phyloP scores from a whole-genome alignment of 1,140 invertebrate genomes.

The Drosophila albomicans region DNA sequence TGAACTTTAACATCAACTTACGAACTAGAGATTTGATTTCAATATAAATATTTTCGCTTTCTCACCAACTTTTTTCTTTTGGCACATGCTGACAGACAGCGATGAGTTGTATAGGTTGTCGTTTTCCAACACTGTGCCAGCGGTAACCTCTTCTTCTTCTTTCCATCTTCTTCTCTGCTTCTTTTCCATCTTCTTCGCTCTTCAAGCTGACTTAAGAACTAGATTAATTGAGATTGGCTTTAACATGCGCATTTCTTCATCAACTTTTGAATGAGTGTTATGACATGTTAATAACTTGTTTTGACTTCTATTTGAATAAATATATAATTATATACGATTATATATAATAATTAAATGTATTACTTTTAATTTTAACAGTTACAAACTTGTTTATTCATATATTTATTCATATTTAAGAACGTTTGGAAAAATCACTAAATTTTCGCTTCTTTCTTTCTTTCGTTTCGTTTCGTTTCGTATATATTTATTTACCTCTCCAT shows the following conservation, averaged over 20 bases:
- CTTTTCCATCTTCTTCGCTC: not conserved
- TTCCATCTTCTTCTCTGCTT: not conserved
- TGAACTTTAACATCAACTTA: slow-evolving; percentile 79
- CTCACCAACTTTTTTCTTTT: slow-evolving; percentile 58
- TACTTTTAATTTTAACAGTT: slow-evolving; percentile 63
- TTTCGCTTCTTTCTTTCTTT: slow-evolving; percentile 7
- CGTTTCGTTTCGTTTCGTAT: slow-evolving; percentile 1
- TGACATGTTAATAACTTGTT: slow-evolving; percentile 38
- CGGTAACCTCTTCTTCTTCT: slow-evolving; percentile 5
- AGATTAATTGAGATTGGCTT: slow-evolving; percentile 66
- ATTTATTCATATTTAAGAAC: slow-evolving; percentile 33
- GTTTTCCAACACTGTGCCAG: slow-evolving; percentile 43
- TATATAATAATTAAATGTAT: slow-evolving; percentile 27
- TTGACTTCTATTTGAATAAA: slow-evolving; percentile 48
- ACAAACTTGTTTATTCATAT: slow-evolving; percentile 58
- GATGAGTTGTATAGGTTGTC: slow-evolving; percentile 8
- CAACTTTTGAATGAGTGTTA: slow-evolving; percentile 40
- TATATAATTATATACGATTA: slow-evolving; percentile 43
- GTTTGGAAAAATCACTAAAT: slow-evolving; percentile 67
- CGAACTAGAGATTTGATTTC: slow-evolving; percentile 59
- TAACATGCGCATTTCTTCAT: slow-evolving; percentile 41
- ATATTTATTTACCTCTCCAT: slow-evolving; percentile 46
- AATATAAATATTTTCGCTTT: slow-evolving; percentile 46
- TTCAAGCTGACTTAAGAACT: slow-evolving; percentile 50
- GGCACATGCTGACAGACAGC: slow-evolving; percentile 66